phyloP scores from a whole-genome alignment of 2,797 vertebrate species.

The Tauraco hartlaubi region DNA sequence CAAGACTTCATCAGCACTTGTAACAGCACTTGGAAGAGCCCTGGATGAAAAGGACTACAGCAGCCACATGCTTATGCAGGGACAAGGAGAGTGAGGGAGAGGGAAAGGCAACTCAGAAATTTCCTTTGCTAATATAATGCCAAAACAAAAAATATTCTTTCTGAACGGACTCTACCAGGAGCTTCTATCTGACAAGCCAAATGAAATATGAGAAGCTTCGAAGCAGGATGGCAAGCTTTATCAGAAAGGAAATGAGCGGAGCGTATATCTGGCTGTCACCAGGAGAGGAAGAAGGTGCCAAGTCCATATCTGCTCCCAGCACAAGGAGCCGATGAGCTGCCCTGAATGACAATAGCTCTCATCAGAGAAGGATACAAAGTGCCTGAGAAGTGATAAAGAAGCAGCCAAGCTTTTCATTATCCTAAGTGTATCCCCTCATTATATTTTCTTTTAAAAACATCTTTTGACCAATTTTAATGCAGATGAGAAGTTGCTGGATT shows the following conservation, averaged over 20 bases:
- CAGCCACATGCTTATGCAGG: not conserved
- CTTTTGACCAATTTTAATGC: slow-evolving; percentile 70
- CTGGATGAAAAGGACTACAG: not conserved
- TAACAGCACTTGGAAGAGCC: not conserved
- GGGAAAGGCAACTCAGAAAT: not conserved
- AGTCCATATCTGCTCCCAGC: slow-evolving; percentile 46
- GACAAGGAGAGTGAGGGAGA: not conserved
- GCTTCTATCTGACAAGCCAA: slow-evolving; percentile 37
- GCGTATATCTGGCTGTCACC: slow-evolving; percentile 51
- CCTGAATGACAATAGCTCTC: slow-evolving; percentile 64
- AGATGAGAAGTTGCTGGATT: not conserved
- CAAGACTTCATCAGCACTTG: not conserved
- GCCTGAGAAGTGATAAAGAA: slow-evolving; percentile 56
- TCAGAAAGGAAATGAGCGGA: not conserved
- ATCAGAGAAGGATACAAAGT: slow-evolving; percentile 54
- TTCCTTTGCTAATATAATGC: not conserved
- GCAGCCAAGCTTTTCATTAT: slow-evolving; percentile 57
- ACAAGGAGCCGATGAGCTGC: slow-evolving; percentile 28
- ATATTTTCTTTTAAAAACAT: slow-evolving; percentile 61
- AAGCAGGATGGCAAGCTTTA: slow-evolving; percentile 27
- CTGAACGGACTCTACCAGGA: not conserved
- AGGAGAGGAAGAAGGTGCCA: slow-evolving; percentile 46
- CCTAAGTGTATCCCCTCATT: slow-evolving; percentile 57
- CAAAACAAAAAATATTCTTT: not conserved
- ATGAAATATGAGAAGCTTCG: slow-evolving; percentile 32